phyloP scores from a whole-genome alignment of 2,888 invertebrate species.

The Agrochola macilenta region DNA sequence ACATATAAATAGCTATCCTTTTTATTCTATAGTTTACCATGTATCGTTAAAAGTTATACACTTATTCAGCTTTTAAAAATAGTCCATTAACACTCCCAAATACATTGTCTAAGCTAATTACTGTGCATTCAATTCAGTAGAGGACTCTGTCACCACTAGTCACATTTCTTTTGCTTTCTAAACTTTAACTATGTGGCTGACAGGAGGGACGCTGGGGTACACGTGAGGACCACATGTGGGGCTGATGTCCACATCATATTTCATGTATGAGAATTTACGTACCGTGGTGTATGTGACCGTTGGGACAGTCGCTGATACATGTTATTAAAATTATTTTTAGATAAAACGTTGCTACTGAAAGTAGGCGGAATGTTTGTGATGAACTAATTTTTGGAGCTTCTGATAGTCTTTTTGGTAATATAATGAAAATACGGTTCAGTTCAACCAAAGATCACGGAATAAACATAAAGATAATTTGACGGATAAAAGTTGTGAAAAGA shows the following conservation, averaged over 20 bases:
- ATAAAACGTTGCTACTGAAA: background rate
- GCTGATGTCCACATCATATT: constrained; percentile 68
- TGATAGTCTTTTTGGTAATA: background rate
- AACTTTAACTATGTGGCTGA: constrained; percentile 58
- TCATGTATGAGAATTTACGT: constrained; percentile 76
- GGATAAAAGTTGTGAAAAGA: background rate
- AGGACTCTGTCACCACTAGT: constrained; percentile 60
- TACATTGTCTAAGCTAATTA: constrained; percentile 17
- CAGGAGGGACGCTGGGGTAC: constrained; percentile 58
- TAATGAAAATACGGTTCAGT: background rate
- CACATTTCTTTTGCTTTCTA: constrained; percentile 69
- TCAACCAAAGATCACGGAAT: background rate
- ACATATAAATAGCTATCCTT: background rate
- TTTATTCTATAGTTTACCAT: background rate
- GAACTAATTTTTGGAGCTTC: background rate
- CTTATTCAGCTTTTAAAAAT: background rate
- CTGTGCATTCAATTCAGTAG: constrained; percentile 33
- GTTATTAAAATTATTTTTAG: background rate
- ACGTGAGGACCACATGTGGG: constrained; percentile 70
- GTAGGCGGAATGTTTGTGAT: background rate
- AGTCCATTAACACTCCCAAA: background rate
- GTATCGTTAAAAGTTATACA: background rate
- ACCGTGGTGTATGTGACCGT: constrained; percentile 65
- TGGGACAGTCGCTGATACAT: constrained; percentile 66
- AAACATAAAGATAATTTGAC: background rate